Conservation (phyloP, 2,113 vertebrate species). For the Taurulus bubalis region DNA sequence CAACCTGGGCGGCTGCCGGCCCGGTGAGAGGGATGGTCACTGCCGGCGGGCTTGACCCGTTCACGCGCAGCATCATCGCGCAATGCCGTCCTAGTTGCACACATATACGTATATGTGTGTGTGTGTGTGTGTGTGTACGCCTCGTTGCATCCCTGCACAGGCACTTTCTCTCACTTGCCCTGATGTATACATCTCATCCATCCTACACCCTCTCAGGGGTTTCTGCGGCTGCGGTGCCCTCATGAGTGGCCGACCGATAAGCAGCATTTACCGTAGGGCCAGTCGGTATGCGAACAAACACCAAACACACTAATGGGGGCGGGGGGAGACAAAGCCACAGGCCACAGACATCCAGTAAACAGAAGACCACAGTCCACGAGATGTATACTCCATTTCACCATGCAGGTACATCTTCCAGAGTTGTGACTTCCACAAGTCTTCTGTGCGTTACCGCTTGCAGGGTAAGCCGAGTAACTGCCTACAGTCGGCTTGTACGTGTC, state of each 20-base stretch:
- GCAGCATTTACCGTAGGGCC: slow-evolving; percentile 82
- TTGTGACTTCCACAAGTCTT: slow-evolving; percentile 62
- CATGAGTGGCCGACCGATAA: slow-evolving; percentile 75
- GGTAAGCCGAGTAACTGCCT: slow-evolving; percentile 48
- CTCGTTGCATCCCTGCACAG: slow-evolving; percentile 1
- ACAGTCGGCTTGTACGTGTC: background rate
- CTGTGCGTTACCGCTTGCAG: slow-evolving; percentile 42
- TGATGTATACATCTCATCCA: slow-evolving; percentile 63
- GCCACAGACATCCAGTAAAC: slow-evolving; percentile 85
- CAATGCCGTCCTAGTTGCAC: background rate
- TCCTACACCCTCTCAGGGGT: slow-evolving; percentile 73
- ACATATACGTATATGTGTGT: no score
- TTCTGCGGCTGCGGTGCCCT: slow-evolving; percentile 78
- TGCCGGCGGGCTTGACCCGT: slow-evolving; percentile 33
- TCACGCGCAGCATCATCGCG: background rate
- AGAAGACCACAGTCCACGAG: slow-evolving; percentile 80
- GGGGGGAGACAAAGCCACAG: slow-evolving; percentile 83
- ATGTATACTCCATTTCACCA: slow-evolving; percentile 74
- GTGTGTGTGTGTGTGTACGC: background rate
- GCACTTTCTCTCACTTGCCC: slow-evolving; percentile 49
- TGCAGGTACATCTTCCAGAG: slow-evolving; percentile 73
- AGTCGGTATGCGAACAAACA: slow-evolving; percentile 74
- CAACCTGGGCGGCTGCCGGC: slow-evolving; percentile 54
- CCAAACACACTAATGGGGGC: slow-evolving; percentile 83
- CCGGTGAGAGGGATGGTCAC: slow-evolving; percentile 62